Percentiles rank a stretch among this genome's conserved stretches.
Conservation (phyloP, 92 coral and sea anemone species). For the Phenganax subtilis region DNA sequence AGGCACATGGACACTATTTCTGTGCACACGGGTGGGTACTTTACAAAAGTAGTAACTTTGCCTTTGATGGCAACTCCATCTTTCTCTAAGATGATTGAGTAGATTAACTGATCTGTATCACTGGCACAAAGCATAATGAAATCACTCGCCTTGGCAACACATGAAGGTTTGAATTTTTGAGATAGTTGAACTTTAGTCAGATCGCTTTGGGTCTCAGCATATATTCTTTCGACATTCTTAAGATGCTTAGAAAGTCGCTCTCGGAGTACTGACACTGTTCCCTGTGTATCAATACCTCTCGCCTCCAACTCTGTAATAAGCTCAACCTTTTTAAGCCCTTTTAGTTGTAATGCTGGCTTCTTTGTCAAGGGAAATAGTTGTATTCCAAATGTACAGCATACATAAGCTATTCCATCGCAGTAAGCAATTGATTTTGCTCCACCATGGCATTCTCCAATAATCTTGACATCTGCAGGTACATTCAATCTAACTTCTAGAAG, state of each 20-base stretch:
- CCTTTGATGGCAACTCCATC: conserved; percentile 51
- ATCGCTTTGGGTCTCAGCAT: not conserved
- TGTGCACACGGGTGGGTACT: no score
- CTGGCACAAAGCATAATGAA: conserved; percentile 45
- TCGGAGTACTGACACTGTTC: not conserved
- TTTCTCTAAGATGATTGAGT: conserved; percentile 39
- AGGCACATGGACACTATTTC: conserved; percentile 15
- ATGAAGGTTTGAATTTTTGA: not conserved
- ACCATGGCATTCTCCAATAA: no score
- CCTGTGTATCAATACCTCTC: no score
- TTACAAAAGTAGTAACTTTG: not conserved
- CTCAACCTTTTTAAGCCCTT: no score
- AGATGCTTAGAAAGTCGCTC: conserved; percentile 24
- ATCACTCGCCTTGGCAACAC: conserved; percentile 28
- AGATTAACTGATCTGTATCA: conserved; percentile 43
- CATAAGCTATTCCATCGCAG: no score
- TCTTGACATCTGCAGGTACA: no score
- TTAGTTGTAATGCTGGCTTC: no score
- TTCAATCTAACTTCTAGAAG: no score
- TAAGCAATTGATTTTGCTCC: no score
- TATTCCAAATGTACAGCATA: no score
- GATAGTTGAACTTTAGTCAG: conserved; percentile 41
- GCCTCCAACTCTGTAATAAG: no score
- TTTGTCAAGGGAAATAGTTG: no score
- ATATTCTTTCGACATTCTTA: conserved; percentile 33